Evolutionary conservation across 2,113 vertebrate species (phyloP).

Genomic region (Podarcis cretensis): DNA sequence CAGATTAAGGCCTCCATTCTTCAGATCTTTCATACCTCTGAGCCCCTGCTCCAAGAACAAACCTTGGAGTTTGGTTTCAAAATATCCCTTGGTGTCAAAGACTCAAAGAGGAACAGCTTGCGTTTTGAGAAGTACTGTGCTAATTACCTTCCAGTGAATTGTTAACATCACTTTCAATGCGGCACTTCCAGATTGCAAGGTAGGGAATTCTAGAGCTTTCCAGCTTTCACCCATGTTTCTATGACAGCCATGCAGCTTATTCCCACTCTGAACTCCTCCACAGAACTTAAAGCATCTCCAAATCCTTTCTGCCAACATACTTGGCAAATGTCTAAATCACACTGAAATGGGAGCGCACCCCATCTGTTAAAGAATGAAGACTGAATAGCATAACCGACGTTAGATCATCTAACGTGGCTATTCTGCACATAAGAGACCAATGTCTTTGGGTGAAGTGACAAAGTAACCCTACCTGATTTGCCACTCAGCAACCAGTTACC

Average conservation of each 20-base stretch:
- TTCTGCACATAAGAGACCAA: not conserved
- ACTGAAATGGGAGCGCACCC: not conserved
- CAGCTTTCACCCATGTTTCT: not conserved
- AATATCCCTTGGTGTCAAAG: not conserved
- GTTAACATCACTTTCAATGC: not conserved
- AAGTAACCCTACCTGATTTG: no score
- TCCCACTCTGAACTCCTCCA: not conserved
- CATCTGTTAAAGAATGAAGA: not conserved
- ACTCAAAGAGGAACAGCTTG: not conserved
- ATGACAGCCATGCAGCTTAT: not conserved
- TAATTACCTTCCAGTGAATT: not conserved
- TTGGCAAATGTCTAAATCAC: not conserved
- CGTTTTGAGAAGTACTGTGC: not conserved
- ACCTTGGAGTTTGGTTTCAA: constrained; percentile 26
- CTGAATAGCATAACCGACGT: no score
- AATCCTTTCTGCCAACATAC: not conserved
- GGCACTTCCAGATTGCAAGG: not conserved
- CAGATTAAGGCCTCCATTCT: constrained; percentile 12
- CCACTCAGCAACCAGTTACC: not conserved
- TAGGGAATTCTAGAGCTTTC: not conserved
- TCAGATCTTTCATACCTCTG: constrained; percentile 22
- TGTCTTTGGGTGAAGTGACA: not conserved
- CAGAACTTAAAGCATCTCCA: not conserved
- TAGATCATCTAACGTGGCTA: no score
- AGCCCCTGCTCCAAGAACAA: constrained; percentile 2